phyloP scores from a whole-genome alignment of 2,888 invertebrate species.

The Arge pagana region DNA sequence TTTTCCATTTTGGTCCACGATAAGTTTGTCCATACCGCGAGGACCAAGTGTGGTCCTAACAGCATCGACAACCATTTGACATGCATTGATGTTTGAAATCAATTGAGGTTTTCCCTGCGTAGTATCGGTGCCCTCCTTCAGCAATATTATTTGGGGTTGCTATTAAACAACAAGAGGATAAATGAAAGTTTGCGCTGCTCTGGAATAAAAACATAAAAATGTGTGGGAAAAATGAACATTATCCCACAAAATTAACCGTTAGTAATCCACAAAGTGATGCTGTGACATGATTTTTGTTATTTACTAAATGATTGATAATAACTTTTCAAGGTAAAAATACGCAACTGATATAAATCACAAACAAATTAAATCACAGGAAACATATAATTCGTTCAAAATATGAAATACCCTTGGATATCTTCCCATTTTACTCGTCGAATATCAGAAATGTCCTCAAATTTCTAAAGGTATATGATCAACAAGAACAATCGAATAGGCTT shows the following conservation, averaged over 20 bases:
- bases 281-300: background rate
- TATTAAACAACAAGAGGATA: constrained; percentile 54
- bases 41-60: constrained; percentile 98
- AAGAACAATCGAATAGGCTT: no score
- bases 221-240: background rate
- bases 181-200: no score
- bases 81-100: constrained; percentile 96
- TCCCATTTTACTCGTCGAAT: constrained; percentile 31
- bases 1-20: constrained; percentile 87
- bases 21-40: constrained; percentile 98
- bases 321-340: background rate
- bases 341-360: background rate
- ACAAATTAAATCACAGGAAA: no score
- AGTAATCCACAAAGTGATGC: background rate
- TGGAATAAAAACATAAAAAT: constrained; percentile 1
- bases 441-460: background rate
- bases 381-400: no score
- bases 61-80: constrained; percentile 92
- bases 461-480: no score
- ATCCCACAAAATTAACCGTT: background rate
- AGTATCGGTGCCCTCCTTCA: constrained; percentile 97
- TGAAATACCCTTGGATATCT: constrained; percentile 39
- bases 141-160: constrained; percentile 97
- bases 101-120: constrained; percentile 96
- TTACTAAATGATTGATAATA: no score